Conservation (phyloP, 2,113 vertebrate genomes). For the Hydrolagus affinis region DNA sequence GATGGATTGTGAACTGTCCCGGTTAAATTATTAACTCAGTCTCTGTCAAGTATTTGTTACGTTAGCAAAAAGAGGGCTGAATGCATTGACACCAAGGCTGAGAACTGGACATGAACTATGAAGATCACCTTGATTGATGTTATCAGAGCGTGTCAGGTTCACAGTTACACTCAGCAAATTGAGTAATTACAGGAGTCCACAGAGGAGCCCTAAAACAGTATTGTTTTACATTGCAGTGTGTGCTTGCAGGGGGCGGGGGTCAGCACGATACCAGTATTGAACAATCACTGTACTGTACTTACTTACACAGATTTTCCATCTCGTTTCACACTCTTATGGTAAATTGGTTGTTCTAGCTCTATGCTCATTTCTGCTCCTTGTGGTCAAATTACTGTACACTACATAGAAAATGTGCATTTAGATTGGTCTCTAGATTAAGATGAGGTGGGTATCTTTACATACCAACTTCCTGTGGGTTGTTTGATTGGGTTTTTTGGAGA, state of each 20-base stretch:
- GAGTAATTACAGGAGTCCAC: neutral
- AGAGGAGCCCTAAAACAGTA: neutral
- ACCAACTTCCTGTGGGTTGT: too few species aligned
- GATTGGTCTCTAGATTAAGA: too few species aligned
- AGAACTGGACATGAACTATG: neutral
- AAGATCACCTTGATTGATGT: conserved; percentile 28
- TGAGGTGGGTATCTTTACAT: too few species aligned
- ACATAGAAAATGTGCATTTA: too few species aligned
- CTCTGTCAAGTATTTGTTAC: neutral
- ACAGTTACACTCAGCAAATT: conserved; percentile 6
- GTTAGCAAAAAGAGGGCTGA: neutral
- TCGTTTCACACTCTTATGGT: too few species aligned
- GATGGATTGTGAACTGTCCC: neutral
- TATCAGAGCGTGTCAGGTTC: conserved; percentile 24
- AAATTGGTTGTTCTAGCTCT: too few species aligned
- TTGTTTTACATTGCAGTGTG: neutral
- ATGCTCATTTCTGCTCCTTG: too few species aligned
- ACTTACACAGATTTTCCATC: too few species aligned
- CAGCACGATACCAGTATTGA: neutral
- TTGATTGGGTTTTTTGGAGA: too few species aligned
- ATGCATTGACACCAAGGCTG: neutral
- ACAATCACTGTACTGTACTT: neutral
- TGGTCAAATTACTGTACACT: too few species aligned
- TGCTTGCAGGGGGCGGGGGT: neutral
- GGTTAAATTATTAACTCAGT: neutral